Evolutionary conservation across 2,888 invertebrate genomes (phyloP), one percentile per base, ranked within the genome.

Genomic region (Cheilosia variabilis): DNA sequence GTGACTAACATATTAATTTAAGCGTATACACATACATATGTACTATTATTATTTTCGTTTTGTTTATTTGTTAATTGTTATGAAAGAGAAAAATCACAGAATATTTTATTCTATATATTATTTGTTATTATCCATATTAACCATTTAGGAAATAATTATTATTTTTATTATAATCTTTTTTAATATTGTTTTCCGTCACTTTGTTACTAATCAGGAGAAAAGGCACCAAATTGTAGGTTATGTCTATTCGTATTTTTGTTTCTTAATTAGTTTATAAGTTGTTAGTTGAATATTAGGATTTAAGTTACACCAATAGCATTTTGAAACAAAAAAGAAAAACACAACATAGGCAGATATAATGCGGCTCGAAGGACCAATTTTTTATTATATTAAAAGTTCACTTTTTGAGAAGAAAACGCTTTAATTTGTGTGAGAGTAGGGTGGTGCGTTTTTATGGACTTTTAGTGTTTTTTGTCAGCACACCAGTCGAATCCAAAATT

Each of bases 171-270:
- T 24, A 19, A 34, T 50, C 19, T 63, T 45, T 72, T 47, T 62
- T 47, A 17, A 9, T 9, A 47, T 65, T 69, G n/a, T 62, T 53
- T 34, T 79, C 69, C 60, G 58, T 80, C 84, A 84, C 65, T 75
- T 84, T 80, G 84, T 84, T 84, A 84, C 84, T 84, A 84, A 84
- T 84, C 84, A 84, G 84, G 84, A 84, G 53, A 84, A 79, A 60
- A 80, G 72, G 84, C 84, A 84, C 84, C 84, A 84, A 84, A 84
- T 80, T 84, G 60, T 71, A 80, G 80, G 75, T 80, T 71, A 37
- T 37, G 10, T 37, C 13, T 37, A 53, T 52, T 37, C 62, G 17
- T 77, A 63, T 58, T 31, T 58, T 66, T 55, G 41, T 53, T 75
- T 69, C 55, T 69, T 77, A 60, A 66, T 76, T 76, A 43, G 24